A percentile compares a stretch with the other conserved stretches of the same genome.
Evolutionary conservation across 2,888 invertebrate genomes (phyloP).

Genomic region (Stramonita haemastoma): DNA sequence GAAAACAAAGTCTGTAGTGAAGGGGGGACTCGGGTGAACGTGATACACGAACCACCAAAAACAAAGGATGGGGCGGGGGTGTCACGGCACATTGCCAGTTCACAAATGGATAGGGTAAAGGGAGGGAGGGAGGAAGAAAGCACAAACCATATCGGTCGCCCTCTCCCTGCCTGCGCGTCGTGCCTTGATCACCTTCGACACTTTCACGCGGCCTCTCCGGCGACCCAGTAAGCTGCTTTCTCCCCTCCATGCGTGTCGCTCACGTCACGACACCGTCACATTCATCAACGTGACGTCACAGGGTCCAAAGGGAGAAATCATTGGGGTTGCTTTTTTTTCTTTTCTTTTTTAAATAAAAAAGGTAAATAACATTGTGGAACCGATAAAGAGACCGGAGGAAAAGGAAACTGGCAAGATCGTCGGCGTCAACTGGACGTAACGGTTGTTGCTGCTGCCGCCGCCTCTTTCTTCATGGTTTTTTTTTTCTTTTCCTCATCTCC

Average conservation of each 20-base stretch:
- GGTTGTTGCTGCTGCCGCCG: neutral
- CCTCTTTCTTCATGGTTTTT: neutral
- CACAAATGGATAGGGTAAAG: too few species aligned
- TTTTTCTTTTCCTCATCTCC: conserved; percentile 14
- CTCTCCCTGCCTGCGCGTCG: neutral
- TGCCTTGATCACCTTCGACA: conserved; percentile 15
- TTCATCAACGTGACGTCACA: conserved; percentile 41
- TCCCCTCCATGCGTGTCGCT: neutral
- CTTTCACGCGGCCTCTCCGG: neutral
- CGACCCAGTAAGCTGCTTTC: neutral
- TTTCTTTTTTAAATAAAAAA: conserved; percentile 1
- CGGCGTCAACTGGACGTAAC: neutral
- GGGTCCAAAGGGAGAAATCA: neutral
- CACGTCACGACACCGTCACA: conserved; percentile 42
- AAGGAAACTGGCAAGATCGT: neutral
- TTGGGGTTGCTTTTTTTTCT: neutral
- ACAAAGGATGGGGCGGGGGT: too few species aligned
- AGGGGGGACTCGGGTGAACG: too few species aligned
- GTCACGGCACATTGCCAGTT: too few species aligned
- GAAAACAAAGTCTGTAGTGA: too few species aligned
- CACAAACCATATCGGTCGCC: too few species aligned
- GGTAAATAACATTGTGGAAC: neutral
- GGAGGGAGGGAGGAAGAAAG: neutral
- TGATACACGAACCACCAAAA: too few species aligned
- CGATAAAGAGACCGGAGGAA: neutral